Base-by-base conservation (phyloP, 2,888 invertebrate species). In the Apamea crenata region DNA sequence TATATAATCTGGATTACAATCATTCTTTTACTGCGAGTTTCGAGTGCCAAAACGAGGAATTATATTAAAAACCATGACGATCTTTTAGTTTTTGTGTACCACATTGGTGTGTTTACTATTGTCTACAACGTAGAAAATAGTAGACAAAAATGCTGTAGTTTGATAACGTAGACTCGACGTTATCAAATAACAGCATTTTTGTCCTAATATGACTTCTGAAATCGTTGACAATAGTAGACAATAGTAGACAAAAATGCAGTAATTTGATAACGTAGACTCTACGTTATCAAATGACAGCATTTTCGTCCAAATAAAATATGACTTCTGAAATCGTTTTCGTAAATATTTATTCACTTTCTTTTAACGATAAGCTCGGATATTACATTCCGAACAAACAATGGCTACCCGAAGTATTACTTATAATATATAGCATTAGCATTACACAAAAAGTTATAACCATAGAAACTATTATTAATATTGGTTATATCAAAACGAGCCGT, bases 401-500 rank as follows among this genome's bases (percentile, higher is more conserved):
- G 7, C 14, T 6, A 32, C 18, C 3, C 2, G 1, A 29, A 78
- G 5, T 21, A 25, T 14, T 44, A 36, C 29, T 0, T 74, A 18
- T 25, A 16, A 16, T 16, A 74, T 56, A 7, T 25, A 80, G 25
- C 12, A 67, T 74, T 56, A 7, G 0, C 12, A 50, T 63, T 59
- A 21, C 18, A 74, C 18, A 68, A 80, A 65, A 59, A 25, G 32
- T 47, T 67, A 72, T 29, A 72, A 59, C 65, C 36, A n/a, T 36
- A 50, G 4, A 8, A 8, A 16, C 47, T 70, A 50, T 32, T 61
- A 65, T 61, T 66, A 71, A 59, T 73, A 73, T 67, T 14, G 47
- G 63, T 56, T 70, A 32, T 63, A 74, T 65, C 69, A 47, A 74
- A 80, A 61, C 36, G 53, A 70, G 21, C 29, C 72, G 25, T 66